Conservation (phyloP, 2,113 vertebrate genomes). For the Corydoras maculifer region DNA sequence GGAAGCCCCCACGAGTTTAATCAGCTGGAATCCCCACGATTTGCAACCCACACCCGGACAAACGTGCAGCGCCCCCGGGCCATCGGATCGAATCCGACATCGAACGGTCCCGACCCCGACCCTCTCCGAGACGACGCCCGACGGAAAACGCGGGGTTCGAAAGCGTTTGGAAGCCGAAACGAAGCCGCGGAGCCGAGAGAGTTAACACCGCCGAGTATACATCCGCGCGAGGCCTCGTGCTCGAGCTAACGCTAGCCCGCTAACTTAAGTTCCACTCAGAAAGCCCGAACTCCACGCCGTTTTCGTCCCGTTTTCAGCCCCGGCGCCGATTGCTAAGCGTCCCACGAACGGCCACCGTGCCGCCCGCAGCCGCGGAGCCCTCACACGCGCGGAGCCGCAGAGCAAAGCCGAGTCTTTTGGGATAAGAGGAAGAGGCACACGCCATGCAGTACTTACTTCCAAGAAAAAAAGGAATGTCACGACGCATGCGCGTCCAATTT, state of each 20-base stretch:
- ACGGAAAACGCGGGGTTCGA: too few relatives aligned
- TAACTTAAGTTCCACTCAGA: conserved; percentile 20
- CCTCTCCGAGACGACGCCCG: too few relatives aligned
- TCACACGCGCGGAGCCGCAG: background rate
- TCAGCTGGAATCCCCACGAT: background rate
- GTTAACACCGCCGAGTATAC: background rate
- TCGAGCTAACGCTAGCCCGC: conserved; percentile 15
- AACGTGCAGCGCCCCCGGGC: background rate
- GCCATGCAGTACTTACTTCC: conserved; percentile 75
- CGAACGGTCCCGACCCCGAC: too few relatives aligned
- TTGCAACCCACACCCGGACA: background rate
- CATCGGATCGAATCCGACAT: too few relatives aligned
- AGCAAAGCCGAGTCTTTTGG: conserved; percentile 33
- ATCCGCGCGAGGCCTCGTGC: conserved; percentile 43
- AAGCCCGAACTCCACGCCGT: conserved; percentile 9
- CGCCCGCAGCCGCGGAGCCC: background rate
- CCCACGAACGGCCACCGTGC: too few relatives aligned
- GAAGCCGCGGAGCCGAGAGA: too few relatives aligned
- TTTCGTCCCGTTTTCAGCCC: background rate
- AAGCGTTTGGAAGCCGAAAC: too few relatives aligned
- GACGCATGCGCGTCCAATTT: conserved; percentile 73
- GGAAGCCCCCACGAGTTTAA: background rate
- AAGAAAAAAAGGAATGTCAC: conserved; percentile 69
- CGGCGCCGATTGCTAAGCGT: background rate
- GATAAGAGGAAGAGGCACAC: conserved; percentile 62